Base-by-base conservation (phyloP, 2,113 vertebrate genomes). In the Seriola aureovittata region DNA sequence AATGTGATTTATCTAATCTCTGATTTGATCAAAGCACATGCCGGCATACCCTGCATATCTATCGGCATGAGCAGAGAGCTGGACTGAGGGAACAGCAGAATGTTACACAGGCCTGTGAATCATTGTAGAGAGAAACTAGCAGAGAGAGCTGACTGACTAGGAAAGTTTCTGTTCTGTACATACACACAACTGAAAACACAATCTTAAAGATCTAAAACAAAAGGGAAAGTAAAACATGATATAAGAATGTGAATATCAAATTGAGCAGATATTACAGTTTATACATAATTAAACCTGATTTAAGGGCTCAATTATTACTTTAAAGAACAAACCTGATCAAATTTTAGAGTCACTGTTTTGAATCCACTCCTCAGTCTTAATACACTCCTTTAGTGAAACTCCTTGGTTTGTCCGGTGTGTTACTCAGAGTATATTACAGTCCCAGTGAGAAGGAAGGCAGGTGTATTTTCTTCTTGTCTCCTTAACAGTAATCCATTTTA, bases 271-370 rank as follows among this genome's bases (percentile, higher is more conserved):
- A 2, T 46, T 7, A 23, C 5, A 23, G 5, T 69, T 34, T 12
- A 40, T 25, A 69, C 4, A 46, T 8, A 34, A 14, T 23, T 23
- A 25, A 42, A 0, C 21, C 0, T 0, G 2, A n/a, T 58, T 52
- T 21, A 17, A 65, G 25, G 1, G 2, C 23, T 57, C 0, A 42
- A 54, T 36, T 68, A 40, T 85, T 44, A 70, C 42, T n/a, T 63
- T 52, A 48, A 88, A 58, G 60, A 82, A 91, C 86, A 48, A 82
- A 90, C 90, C 91, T 93, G 91, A 79, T 71, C 10, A 46, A 21
- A 13, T 64, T 25, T 17, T 2, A 63, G 52, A 70, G 73, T 29
- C 38, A 3, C 21, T 0, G 38, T 17, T 36, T 12, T 23, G 34
- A 81, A 69, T 77, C 40, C 14, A 2, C 8, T 81, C 38, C 32